Percentiles rank a stretch among this genome's conserved stretches.
Conservation (phyloP, 2,113 vertebrate species). For the Alosa alosa region DNA sequence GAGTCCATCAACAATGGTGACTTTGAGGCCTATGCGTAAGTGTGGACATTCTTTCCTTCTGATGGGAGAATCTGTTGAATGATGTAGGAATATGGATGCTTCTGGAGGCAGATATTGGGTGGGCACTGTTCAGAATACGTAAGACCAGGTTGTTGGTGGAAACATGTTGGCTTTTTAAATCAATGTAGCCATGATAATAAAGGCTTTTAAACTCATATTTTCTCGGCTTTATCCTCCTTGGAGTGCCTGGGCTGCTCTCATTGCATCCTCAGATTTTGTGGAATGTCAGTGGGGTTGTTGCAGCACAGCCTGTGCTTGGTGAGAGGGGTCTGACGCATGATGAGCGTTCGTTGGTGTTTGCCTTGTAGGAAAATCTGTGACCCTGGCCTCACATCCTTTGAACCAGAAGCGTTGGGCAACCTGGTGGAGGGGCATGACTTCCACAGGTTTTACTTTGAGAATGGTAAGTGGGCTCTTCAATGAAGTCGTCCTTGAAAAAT, state of each 20-base stretch:
- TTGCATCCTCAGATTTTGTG: not conserved
- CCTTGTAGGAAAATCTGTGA: slow-evolving; percentile 91
- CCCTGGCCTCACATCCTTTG: slow-evolving; percentile 93
- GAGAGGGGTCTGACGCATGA: not conserved
- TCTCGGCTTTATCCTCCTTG: too few relatives aligned
- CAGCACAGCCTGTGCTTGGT: not conserved
- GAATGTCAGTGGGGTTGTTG: not conserved
- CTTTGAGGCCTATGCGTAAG: slow-evolving; percentile 75
- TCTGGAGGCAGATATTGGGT: too few relatives aligned
- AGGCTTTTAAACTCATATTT: too few relatives aligned
- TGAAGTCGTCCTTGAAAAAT: not conserved
- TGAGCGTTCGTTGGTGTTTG: slow-evolving; percentile 30
- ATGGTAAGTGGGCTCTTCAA: slow-evolving; percentile 71
- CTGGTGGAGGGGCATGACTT: slow-evolving; percentile 98
- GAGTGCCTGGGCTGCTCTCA: too few relatives aligned
- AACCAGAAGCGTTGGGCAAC: slow-evolving; percentile 95
- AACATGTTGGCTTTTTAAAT: too few relatives aligned
- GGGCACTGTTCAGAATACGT: too few relatives aligned
- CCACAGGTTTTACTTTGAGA: slow-evolving; percentile 96
- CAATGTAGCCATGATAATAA: too few relatives aligned
- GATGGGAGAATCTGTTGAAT: not conserved
- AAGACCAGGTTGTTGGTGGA: too few relatives aligned
- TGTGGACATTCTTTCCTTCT: slow-evolving; percentile 5
- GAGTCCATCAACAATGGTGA: slow-evolving; percentile 78
- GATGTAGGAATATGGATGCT: not conserved